Evolutionary conservation across 1,140 invertebrate species (phyloP), one percentile per base, ranked within the genome.

Genomic region (Drosophila lini): DNA sequence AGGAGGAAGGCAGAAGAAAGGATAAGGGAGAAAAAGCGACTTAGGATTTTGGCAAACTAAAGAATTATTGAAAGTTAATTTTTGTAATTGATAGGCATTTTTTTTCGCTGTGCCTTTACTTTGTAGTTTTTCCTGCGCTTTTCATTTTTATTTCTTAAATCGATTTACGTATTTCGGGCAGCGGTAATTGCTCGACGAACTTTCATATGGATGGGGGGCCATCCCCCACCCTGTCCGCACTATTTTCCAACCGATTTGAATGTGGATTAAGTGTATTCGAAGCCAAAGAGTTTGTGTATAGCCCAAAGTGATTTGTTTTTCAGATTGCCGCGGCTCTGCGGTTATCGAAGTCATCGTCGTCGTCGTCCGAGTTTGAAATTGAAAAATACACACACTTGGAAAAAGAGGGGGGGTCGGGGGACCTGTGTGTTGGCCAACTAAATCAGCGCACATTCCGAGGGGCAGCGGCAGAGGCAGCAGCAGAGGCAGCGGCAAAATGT

Each of bases 291-390:
- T 52, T 62, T 80, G 81, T 80, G 70, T 59, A 73, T 89, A 71
- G 84, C 80, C 80, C 62, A 83, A 63, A 84, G 84, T 90, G 85
- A 89, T 89, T 89, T 89, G 85, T 84, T 89, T 89, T 89, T 89
- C 78, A 89, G 84, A 89, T 89, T 89, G 82, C 74, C 74, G 78
- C 80, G 70, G 73, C 52, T 50, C 80, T 79, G 62, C 73, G 68
- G 73, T 48, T 71, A 57, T 78, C 68, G 81, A 45, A 89, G 83
- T 55, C 59, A 58, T 50, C 73, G 50, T 45, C 42, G 65, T 62
- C 60, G 42, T 61, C 57, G 74, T 77, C 67, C 45, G 65, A 77
- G 59, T 68, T 78, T 55, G 40, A 74, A 82, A 71, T 79, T 71
- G 69, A 86, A 83, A 81, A 81, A 74, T 68, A 40, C 42, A 38